phyloP scores from a whole-genome alignment of 2,113 vertebrate species.

The Marmota monax region DNA sequence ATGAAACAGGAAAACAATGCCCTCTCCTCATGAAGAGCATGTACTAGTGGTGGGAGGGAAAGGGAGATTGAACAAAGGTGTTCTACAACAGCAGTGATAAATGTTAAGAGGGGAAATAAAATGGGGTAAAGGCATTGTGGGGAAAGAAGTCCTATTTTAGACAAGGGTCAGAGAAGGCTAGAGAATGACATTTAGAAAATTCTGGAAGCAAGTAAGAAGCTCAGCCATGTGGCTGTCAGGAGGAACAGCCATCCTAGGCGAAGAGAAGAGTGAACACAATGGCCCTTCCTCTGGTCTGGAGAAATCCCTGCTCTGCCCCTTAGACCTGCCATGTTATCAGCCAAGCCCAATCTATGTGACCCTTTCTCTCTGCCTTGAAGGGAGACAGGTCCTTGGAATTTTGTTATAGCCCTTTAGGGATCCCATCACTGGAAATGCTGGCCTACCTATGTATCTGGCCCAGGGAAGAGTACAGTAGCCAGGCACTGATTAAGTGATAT shows the following conservation, averaged over 20 bases:
- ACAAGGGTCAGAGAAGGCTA: not conserved
- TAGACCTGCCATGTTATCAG: not conserved
- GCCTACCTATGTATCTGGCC: not conserved
- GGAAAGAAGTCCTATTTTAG: not conserved
- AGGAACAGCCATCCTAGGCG: not conserved
- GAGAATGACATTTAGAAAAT: conserved; percentile 4
- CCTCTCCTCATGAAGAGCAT: not conserved
- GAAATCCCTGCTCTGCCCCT: not conserved
- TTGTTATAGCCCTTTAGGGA: not conserved
- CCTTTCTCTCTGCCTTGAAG: not conserved
- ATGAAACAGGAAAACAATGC: not conserved
- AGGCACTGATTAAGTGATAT: not conserved
- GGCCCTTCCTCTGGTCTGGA: not conserved
- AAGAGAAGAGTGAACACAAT: not conserved
- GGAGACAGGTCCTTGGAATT: not conserved
- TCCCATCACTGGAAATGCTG: not conserved
- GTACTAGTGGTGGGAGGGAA: not conserved
- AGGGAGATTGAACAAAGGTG: not conserved
- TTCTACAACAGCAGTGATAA: not conserved
- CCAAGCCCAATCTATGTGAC: not conserved
- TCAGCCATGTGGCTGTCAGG: not conserved
- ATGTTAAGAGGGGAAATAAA: not conserved
- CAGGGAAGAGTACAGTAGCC: not conserved
- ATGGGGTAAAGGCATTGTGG: not conserved
- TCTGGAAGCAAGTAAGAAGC: not conserved